phyloP scores from a whole-genome alignment of 2,888 invertebrate species.

The Cyclophora albipunctata region DNA sequence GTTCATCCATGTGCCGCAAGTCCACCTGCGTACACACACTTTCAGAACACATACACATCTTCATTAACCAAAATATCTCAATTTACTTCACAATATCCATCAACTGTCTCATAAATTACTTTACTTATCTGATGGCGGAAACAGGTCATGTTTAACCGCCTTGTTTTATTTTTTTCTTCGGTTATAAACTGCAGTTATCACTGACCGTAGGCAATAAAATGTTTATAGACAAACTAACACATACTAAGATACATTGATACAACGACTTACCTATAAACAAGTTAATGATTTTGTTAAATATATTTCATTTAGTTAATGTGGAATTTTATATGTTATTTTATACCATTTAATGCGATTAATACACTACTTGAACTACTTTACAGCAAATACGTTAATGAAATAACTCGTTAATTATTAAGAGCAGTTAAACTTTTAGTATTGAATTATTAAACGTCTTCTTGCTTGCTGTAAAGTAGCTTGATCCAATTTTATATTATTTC shows the following conservation, averaged over 20 bases:
- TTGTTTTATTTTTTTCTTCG: too few relatives aligned
- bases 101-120: too few relatives aligned
- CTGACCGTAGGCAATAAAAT: too few relatives aligned
- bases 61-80: not conserved
- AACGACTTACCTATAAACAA: constrained; percentile 15
- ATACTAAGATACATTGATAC: constrained; percentile 2
- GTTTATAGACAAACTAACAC: constrained; percentile 6
- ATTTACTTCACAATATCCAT: not conserved
- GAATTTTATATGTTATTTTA: constrained; percentile 1
- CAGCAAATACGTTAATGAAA: constrained; percentile 8
- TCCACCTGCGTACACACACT: constrained; percentile 82
- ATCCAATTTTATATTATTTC: too few relatives aligned
- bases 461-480: too few relatives aligned
- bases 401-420: not conserved
- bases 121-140: too few relatives aligned
- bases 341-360: constrained; percentile 7
- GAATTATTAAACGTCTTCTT: too few relatives aligned
- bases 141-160: too few relatives aligned
- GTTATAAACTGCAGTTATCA: too few relatives aligned
- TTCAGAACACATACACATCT: constrained; percentile 17
- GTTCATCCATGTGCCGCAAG: constrained; percentile 93
- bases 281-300: constrained; percentile 6
- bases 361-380: constrained; percentile 8
- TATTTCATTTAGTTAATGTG: constrained; percentile 2
- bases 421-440: constrained; percentile 10